Evolutionary conservation across 2,797 vertebrate genomes (phyloP), one percentile per base, ranked within the genome.

Genomic region (Hyperoplus immaculatus): DNA sequence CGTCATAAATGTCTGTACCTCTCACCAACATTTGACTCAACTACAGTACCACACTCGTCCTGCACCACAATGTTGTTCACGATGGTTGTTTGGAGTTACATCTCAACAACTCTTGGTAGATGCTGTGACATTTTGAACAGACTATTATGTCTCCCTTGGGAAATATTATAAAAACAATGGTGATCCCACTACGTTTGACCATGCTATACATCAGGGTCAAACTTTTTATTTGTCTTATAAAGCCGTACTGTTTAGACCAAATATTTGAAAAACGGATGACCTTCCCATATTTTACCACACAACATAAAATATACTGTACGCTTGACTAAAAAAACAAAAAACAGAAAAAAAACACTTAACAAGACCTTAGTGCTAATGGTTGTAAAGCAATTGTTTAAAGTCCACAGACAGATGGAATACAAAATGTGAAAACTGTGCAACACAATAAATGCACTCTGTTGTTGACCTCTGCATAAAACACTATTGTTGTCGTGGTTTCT

Each of bases 401-500:
- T 69, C 41, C 14, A 7, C 38, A 18, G 21, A 42, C 5, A 4
- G 38, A 69, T 21, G 9, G 43, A 67, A 5, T 45, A 7, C 43
- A 45, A 45, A 45, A 7, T 11, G 6, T 45, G 43, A 45, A 38
- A 51, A 64, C 29, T 13, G 14, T 71, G 36, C 4, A 49, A 46
- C 41, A 41, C 6, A 38, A 72, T 16, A 43, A 45, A 65, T 15
- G 5, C n/a, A 46, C 38, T 46, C 29, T 29, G 29, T 29, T 29
- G 29, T 29, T 29, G 29, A 29, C 29, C 29, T 29, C 29, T 29
- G 29, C 29, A 29, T 3, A 29, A 29, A 13, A n/a, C 63, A 18
- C 29, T 69, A 80, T 61, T 85, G 76, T 65, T 71, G 4, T 55
- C 1, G 6, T 65, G 59, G n/a, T 51, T 47, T 73, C 42, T 63